Base-by-base conservation (phyloP, 2,113 vertebrate species). In the Campylomormyrus tamandua region DNA sequence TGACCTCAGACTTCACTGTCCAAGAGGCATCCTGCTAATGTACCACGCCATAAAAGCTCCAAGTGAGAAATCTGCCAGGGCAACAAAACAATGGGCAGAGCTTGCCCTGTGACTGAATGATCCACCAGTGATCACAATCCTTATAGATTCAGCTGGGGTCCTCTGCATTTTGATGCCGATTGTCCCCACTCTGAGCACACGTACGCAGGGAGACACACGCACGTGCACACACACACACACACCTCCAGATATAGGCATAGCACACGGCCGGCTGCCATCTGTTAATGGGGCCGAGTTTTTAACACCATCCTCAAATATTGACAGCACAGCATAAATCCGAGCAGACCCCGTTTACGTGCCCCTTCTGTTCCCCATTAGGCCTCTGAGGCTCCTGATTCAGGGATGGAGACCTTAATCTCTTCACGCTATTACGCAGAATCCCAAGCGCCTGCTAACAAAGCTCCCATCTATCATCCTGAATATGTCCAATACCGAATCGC, bases 241-340 rank as follows among this genome's bases (percentile, higher is more conserved):
- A 88, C 90, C n/a, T 35, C 24, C 17, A 4, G 24, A 74, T 35
- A 85, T 45, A 62, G 88, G 77, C 90, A 90, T 35, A 89, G 89
- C 31, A 84, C 46, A 39, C 21, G 35, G 87, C 62, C 56, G n/a
- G 74, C 27, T 11, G 77, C 83, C 90, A 70, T 91, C 91, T 90
- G 90, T 74, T 89, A 58, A 4, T 4, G 21, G 85, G 50, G 50
- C 52, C 5, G 58, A 70, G 83, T 48, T 48, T 62, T 39, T 19
- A 88, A 84, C 83, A 46, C 49, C 21, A 39, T 87, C 19, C 58
- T 89, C 58, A 77, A 62, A 53, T 53, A 87, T 90, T 89, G 85
- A 74, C 90, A 89, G 84, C 83, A 87, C 52, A 66, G n/a, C 74
- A n/a, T 50, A 74, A 89, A 80, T 87, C 8, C 35, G 50, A 74